These are phyloP conservation scores for Neoarius graeffei DNA, from an alignment of 2,113 vertebrate species.

Conservation along the genomic window DNA sequence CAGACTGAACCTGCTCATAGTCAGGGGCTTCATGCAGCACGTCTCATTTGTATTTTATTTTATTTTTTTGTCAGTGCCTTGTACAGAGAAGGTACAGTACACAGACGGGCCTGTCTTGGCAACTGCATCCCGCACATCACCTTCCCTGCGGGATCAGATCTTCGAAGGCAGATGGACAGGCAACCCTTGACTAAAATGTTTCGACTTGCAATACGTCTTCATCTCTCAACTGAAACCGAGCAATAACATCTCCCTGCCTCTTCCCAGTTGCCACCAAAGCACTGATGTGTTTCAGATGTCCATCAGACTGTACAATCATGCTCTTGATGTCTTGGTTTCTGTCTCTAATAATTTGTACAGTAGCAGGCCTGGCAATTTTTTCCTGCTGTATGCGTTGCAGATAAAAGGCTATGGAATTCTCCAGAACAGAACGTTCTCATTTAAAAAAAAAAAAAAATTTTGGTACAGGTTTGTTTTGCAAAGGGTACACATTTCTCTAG, in stretches of 20 bases:
- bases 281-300: conserved; percentile 43
- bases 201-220: conserved; percentile 51
- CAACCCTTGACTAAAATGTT: conserved; percentile 48
- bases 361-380: conserved; percentile 22
- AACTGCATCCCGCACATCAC: neutral
- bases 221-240: conserved; percentile 46
- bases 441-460: neutral
- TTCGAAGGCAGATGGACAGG: conserved; percentile 27
- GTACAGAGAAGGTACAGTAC: conserved; percentile 54
- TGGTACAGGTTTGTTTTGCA: conserved; percentile 18
- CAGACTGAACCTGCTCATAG: conserved; percentile 11
- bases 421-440: conserved; percentile 40
- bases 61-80: conserved; percentile 59
- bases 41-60: conserved; percentile 26
- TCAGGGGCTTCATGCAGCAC: conserved; percentile 7
- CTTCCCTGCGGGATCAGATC: conserved; percentile 14
- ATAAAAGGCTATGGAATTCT: conserved; percentile 33
- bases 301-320: conserved; percentile 16
- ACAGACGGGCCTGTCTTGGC: neutral
- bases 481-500: conserved; percentile 10
- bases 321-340: conserved; percentile 23
- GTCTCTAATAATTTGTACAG: conserved; percentile 43
- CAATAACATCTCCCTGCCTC: conserved; percentile 58
- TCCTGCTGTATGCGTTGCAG: conserved; percentile 45
- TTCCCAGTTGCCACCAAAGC: conserved; percentile 55